Evolutionary conservation across 2,113 vertebrate genomes (phyloP), one percentile per base, ranked within the genome.

Genomic region (Peromyscus californicus): DNA sequence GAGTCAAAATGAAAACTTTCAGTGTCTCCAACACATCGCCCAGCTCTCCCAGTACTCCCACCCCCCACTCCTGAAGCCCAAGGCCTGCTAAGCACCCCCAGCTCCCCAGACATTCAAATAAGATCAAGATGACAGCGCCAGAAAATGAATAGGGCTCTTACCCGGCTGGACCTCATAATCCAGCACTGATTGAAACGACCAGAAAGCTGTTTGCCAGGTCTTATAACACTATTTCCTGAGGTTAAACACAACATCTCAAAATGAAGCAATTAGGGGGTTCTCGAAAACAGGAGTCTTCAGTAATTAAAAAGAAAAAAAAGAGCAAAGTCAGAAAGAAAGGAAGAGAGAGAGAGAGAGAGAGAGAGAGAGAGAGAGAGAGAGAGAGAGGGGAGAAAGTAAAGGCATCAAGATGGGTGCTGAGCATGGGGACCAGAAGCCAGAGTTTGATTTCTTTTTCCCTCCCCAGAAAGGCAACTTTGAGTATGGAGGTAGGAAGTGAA

Each of bases 1-100:
- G 99, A 99, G 99, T 99, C 99, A 99, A 99, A 99, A 99, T 99
- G 99, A 99, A 99, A 99, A 99, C 99, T 99, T 99, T 99, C 99
- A 99, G 99, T 99, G 99, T 99, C 99, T 99, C 99, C 99, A 99
- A 99, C 99, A 99, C 99, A 99, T 99, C 98, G 98, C 98, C 94
- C 54, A 93, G 98, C 96, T 98, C 97, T 98, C 98, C 98, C 98
- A 98, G 98, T 97, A 94, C 98, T 97, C 98, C 98, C 98, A 22
- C 98, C 98, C 78, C 72, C 98, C 98, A 98, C 97, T 97, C 98
- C 98, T 98, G 98, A 97, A 98, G 98, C 54, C 89, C 0, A 91
- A 98, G 98, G 98, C 98, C 2, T n/a, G 95, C 98, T 70, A 97
- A 98, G 98, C 98, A 98, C 98, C 98, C 98, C 98, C 97, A 98